A percentile compares a stretch with the other conserved stretches of the same genome.
Evolutionary conservation across 2,888 invertebrate species (phyloP).

Genomic region (Polyommatus icarus): DNA sequence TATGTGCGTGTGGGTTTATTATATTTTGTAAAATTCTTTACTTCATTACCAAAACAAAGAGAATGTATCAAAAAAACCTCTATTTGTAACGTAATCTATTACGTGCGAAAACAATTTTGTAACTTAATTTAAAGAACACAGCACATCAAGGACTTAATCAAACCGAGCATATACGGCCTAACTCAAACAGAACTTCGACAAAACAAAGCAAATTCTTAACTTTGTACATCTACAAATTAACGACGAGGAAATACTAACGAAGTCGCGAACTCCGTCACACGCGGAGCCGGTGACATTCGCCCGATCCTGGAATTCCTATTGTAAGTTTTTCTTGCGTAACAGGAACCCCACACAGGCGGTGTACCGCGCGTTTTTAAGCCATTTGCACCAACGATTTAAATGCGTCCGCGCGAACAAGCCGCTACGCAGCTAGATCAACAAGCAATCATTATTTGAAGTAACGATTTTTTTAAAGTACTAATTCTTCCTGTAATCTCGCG

Average conservation of each 20-base stretch:
- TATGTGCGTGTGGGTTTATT: too few species aligned
- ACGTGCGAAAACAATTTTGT: slow-evolving; percentile 12
- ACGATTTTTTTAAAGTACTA: too few species aligned
- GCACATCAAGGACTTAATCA: slow-evolving; percentile 27
- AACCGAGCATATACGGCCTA: slow-evolving; percentile 35
- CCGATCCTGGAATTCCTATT: slow-evolving; percentile 51
- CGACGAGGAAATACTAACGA: slow-evolving; percentile 52
- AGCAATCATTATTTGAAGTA: too few species aligned
- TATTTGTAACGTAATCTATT: neutral
- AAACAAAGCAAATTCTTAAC: slow-evolving; percentile 46
- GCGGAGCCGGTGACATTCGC: slow-evolving; percentile 32
- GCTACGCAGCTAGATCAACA: too few species aligned
- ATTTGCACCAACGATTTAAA: neutral
- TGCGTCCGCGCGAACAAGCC: too few species aligned
- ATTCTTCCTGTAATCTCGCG: too few species aligned
- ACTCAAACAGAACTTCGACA: slow-evolving; percentile 39
- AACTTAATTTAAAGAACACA: slow-evolving; percentile 26
- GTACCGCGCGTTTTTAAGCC: neutral
- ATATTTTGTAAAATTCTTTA: too few species aligned
- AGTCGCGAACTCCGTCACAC: slow-evolving; percentile 42
- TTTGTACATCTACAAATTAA: slow-evolving; percentile 54
- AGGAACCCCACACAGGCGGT: neutral
- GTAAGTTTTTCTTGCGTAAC: slow-evolving; percentile 3
- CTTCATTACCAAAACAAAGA: neutral
- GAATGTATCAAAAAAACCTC: neutral